Conservation (phyloP, 2,888 invertebrate genomes). For the Psylliodes chrysocephalus region DNA sequence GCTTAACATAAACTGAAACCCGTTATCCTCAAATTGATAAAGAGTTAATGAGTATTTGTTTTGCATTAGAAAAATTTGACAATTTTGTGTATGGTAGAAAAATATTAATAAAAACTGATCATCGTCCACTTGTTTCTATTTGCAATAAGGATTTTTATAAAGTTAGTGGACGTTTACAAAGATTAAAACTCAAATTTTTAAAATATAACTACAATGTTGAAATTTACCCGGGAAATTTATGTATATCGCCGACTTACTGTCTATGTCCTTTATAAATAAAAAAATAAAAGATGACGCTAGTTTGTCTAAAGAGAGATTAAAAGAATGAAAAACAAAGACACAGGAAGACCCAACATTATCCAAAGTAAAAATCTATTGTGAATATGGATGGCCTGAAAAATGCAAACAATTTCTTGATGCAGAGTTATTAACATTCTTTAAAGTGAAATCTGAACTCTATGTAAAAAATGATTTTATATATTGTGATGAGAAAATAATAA, state of each 20-base stretch:
- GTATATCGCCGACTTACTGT: too few relatives aligned
- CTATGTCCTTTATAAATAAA: too few relatives aligned
- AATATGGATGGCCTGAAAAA: not conserved
- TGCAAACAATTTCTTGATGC: not conserved
- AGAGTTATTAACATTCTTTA: not conserved
- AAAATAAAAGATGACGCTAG: not conserved
- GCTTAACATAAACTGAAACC: slow-evolving; percentile 45
- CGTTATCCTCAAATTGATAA: slow-evolving; percentile 52
- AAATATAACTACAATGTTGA: too few relatives aligned
- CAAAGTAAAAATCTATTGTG: not conserved
- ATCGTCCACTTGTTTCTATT: too few relatives aligned
- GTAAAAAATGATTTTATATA: slow-evolving; percentile 13
- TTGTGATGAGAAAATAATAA: slow-evolving; percentile 36
- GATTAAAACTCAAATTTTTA: too few relatives aligned
- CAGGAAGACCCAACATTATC: not conserved
- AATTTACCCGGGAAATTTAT: too few relatives aligned
- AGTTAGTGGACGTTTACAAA: too few relatives aligned
- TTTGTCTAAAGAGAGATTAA: not conserved
- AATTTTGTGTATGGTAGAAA: too few relatives aligned
- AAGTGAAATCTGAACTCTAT: not conserved
- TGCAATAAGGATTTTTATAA: too few relatives aligned
- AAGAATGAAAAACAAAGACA: not conserved
- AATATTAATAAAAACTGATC: too few relatives aligned
- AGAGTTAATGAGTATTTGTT: slow-evolving; percentile 54
- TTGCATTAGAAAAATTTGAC: slow-evolving; percentile 53